Evolutionary conservation across 35 echinoderm and acorn worm species (phyloP).

Genomic region (Apostichopus parvimensis): DNA sequence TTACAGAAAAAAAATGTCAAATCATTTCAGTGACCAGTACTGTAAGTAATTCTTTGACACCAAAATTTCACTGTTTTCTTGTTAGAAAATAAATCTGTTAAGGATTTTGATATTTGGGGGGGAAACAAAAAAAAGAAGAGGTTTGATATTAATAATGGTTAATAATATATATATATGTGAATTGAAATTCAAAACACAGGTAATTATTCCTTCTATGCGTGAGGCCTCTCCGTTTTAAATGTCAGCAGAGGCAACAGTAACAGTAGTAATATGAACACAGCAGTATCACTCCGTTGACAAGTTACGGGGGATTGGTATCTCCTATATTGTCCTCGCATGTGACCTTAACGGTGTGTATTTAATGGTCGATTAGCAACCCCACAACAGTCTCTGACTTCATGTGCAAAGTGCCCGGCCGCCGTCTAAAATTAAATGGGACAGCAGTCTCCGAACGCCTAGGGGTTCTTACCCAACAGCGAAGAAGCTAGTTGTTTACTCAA

Average conservation of each 20-base stretch:
- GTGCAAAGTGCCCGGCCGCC: conserved; percentile 37
- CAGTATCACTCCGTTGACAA: conserved; percentile 10
- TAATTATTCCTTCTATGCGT: background rate
- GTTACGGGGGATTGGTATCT: background rate
- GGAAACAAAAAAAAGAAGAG: too few species aligned
- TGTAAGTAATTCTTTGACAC: too few species aligned
- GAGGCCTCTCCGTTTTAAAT: conserved; percentile 30
- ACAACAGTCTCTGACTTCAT: conserved; percentile 30
- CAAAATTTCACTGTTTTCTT: too few species aligned
- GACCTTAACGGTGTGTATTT: conserved; percentile 44
- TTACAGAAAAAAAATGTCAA: too few species aligned
- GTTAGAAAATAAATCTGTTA: too few species aligned
- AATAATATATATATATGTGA: background rate
- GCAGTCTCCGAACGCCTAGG: conserved; percentile 36
- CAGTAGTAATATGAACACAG: conserved; percentile 43
- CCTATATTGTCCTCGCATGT: conserved; percentile 16
- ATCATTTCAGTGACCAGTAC: too few species aligned
- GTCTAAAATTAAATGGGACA: conserved; percentile 49
- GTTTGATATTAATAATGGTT: too few species aligned
- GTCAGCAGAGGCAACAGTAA: conserved; percentile 6
- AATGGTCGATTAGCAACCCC: conserved; percentile 52
- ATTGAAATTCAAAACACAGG: conserved; percentile 21
- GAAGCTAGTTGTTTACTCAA: conserved; percentile 34
- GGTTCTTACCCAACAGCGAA: conserved; percentile 26
- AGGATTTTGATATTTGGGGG: too few species aligned